phyloP scores from a whole-genome alignment of 2,797 vertebrate genomes.

The Oophaga sylvatica region DNA sequence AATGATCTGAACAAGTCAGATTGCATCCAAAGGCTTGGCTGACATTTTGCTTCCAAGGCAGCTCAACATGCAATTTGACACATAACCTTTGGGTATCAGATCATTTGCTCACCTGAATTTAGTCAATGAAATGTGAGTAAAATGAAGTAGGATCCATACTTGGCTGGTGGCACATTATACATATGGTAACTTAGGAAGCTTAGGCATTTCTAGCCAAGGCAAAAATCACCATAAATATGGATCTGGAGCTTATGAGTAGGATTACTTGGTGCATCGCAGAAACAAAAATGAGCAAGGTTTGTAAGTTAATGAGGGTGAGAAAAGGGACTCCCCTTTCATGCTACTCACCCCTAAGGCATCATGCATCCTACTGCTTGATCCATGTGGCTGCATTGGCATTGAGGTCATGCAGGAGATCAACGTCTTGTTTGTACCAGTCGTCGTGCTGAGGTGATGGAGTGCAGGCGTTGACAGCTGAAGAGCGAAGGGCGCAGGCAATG shows the following conservation, averaged over 20 bases:
- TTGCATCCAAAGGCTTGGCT: constrained; percentile 54
- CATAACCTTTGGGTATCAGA: constrained; percentile 44
- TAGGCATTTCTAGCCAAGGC: constrained; percentile 43
- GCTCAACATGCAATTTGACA: constrained; percentile 49
- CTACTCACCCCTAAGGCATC: constrained; percentile 65
- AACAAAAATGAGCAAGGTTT: constrained; percentile 51
- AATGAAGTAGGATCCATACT: constrained; percentile 58
- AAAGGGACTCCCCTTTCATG: constrained; percentile 58
- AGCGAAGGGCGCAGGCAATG: constrained; percentile 64
- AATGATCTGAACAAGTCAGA: constrained; percentile 53
- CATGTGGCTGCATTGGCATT: constrained; percentile 90
- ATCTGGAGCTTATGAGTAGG: constrained; percentile 56
- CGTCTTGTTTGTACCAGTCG: constrained; percentile 85
- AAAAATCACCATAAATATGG: constrained; percentile 54
- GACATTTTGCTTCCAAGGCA: constrained; percentile 33
- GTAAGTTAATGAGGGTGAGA: constrained; percentile 58
- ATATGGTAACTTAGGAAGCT: constrained; percentile 22
- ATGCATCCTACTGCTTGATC: constrained; percentile 84
- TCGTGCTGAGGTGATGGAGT: constrained; percentile 80
- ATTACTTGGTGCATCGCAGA: constrained; percentile 55
- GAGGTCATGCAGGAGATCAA: constrained; percentile 88
- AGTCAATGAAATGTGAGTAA: constrained; percentile 54
- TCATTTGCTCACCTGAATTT: constrained; percentile 53
- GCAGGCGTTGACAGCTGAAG: constrained; percentile 80
- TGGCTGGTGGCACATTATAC: constrained; percentile 35